Evolutionary conservation across 2,888 invertebrate species (phyloP).

Genomic region (Cyrtodaria siliqua): DNA sequence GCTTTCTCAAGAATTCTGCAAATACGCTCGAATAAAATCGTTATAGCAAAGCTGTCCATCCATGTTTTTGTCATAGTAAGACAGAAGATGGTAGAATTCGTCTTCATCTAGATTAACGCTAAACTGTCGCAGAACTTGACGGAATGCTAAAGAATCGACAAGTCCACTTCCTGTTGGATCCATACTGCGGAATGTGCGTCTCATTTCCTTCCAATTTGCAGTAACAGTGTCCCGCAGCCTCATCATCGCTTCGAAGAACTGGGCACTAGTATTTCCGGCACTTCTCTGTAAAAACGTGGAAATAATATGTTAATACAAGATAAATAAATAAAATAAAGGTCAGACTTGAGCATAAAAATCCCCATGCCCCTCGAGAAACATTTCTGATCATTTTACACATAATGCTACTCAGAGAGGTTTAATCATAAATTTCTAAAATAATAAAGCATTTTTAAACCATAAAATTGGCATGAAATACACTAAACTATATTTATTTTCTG

Average conservation of each 20-base stretch:
- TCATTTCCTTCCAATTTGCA: constrained; percentile 84
- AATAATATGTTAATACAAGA: too few relatives aligned
- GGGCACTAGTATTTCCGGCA: constrained; percentile 61
- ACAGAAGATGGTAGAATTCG: constrained; percentile 82
- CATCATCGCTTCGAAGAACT: constrained; percentile 72
- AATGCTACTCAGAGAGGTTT: too few relatives aligned
- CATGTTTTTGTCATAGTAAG: constrained; percentile 79
- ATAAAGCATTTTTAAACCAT: too few relatives aligned
- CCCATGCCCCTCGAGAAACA: too few relatives aligned
- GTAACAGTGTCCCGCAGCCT: constrained; percentile 77
- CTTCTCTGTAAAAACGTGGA: constrained; percentile 66
- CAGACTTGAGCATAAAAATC: too few relatives aligned
- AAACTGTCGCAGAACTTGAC: constrained; percentile 79
- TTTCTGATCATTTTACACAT: too few relatives aligned
- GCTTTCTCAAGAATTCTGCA: constrained; percentile 61
- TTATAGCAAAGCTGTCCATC: constrained; percentile 82
- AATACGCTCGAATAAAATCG: constrained; percentile 81
- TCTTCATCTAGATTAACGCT: constrained; percentile 82
- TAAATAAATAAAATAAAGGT: too few relatives aligned
- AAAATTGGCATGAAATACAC: too few relatives aligned
- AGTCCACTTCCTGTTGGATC: constrained; percentile 74
- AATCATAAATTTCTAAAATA: too few relatives aligned
- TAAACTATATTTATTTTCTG: too few relatives aligned
- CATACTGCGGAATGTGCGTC: constrained; percentile 74
- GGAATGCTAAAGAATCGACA: constrained; percentile 77